These are phyloP conservation scores for Suncus etruscus DNA, from an alignment of 2,113 vertebrate species.

Conservation along the genomic window DNA sequence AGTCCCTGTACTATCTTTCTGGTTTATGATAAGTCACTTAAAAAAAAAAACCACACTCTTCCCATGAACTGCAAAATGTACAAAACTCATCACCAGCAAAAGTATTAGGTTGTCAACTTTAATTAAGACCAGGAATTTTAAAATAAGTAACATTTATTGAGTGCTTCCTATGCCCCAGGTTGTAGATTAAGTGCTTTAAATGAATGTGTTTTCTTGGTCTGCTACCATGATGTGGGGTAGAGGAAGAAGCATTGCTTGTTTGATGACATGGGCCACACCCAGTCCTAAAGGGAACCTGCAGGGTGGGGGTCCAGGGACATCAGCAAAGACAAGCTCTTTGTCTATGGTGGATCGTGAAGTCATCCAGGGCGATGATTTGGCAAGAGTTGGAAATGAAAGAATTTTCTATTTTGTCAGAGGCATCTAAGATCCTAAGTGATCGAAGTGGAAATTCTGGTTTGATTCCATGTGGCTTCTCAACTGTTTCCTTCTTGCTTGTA, in stretches of 20 bases:
- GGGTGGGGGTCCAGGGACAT: neutral
- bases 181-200: neutral
- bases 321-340: neutral
- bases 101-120: neutral
- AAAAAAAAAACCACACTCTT: no score
- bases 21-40: no score
- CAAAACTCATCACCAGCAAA: neutral
- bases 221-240: neutral
- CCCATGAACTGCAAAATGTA: neutral
- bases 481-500: neutral
- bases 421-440: neutral
- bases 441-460: neutral
- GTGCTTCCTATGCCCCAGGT: neutral
- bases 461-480: neutral
- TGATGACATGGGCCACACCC: neutral
- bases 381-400: neutral
- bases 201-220: slow-evolving; percentile 10
- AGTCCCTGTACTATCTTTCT: no score
- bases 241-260: neutral
- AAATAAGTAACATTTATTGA: slow-evolving; percentile 6
- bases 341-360: neutral
- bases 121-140: neutral
- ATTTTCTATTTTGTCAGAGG: neutral
- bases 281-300: neutral
- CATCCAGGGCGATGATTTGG: neutral